Conservation (phyloP, 2,797 vertebrate genomes). For the Graptemys geographica region DNA sequence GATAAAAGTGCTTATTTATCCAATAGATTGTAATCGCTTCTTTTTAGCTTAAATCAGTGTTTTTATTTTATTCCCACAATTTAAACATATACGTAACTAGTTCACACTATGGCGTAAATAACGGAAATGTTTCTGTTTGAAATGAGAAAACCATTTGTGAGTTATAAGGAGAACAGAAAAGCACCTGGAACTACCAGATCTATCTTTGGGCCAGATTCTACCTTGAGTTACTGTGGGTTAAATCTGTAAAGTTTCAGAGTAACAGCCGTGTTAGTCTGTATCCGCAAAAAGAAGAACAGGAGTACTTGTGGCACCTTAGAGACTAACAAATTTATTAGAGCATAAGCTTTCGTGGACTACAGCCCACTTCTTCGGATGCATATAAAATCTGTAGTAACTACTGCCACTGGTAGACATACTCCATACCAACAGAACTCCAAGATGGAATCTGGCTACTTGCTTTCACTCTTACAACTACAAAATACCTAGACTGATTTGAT, state of each 20-base stretch:
- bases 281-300: too few relatives aligned
- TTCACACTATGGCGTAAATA: not conserved
- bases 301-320: too few relatives aligned
- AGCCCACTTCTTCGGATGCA: too few relatives aligned
- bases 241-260: too few relatives aligned
- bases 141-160: constrained; percentile 30
- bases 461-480: not conserved
- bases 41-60: constrained; percentile 34
- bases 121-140: constrained; percentile 45
- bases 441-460: not conserved
- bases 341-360: too few relatives aligned
- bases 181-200: accelerated
- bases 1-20: constrained; percentile 68
- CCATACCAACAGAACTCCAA: not conserved
- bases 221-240: not conserved
- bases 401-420: not conserved
- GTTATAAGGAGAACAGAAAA: not conserved
- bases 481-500: not conserved
- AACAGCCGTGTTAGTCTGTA: too few relatives aligned
- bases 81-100: constrained; percentile 33
- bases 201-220: not conserved
- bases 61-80: constrained; percentile 28
- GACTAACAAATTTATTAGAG: too few relatives aligned
- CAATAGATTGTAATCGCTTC: constrained; percentile 14
- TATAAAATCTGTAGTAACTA: accelerated